Evolutionary conservation across 2,113 vertebrate species (phyloP).

Genomic region (Campylomormyrus numenius): DNA sequence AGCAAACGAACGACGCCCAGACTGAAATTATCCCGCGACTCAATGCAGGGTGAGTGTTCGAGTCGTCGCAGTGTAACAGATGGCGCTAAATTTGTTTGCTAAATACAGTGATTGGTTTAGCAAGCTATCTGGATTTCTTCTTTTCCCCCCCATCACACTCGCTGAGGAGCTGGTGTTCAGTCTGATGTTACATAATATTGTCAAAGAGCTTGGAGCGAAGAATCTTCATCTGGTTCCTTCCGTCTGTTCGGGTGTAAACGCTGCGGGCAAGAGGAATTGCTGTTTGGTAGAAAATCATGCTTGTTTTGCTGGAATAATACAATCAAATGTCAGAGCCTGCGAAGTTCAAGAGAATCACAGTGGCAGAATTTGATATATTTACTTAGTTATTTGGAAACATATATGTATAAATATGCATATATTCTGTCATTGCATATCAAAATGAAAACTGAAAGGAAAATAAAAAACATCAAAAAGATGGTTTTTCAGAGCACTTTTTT

Average conservation of each 20-base stretch:
- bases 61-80: conserved; percentile 49
- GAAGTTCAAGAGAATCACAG: neutral
- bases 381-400: neutral
- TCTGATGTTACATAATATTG: conserved; percentile 54
- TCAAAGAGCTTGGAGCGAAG: conserved; percentile 49
- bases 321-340: conserved; percentile 28
- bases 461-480: neutral
- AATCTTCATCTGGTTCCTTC: conserved; percentile 56
- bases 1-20: conserved; percentile 54
- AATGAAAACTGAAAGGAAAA: neutral
- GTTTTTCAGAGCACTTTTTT: neutral
- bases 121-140: conserved; percentile 26
- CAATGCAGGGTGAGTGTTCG: conserved; percentile 54
- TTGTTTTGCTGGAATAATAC: conserved; percentile 22
- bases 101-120: conserved; percentile 57
- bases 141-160: conserved; percentile 31
- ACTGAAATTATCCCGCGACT: conserved; percentile 48
- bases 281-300: conserved; percentile 29
- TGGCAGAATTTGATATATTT: conserved; percentile 24
- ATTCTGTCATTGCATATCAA: neutral
- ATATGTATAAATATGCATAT: neutral
- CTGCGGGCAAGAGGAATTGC: conserved; percentile 45
- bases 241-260: conserved; percentile 45
- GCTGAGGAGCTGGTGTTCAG: conserved; percentile 47
- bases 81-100: conserved; percentile 58